Evolutionary conservation across 1,140 invertebrate species (phyloP), one percentile per base, ranked within the genome.

Genomic region (Drosophila auraria): DNA sequence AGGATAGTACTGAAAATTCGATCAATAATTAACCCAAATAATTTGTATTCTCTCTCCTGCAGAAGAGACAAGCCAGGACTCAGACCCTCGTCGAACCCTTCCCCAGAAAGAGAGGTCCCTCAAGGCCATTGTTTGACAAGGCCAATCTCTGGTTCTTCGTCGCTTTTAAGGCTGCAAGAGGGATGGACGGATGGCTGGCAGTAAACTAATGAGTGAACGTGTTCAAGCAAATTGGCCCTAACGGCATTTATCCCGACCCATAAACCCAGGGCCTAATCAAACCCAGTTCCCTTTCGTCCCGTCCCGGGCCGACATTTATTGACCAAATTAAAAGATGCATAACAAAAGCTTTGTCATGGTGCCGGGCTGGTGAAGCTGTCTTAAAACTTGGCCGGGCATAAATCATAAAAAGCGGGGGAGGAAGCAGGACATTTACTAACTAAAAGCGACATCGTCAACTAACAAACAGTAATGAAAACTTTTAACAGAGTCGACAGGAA

Each of bases 291-390:
- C 6, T 30, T 30, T 30, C 27, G 27, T 27, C 17, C 36, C 33
- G 5, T 1, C 6, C 25, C 12, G 44, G 51, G 17, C 42, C 44
- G 75, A 79, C 76, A 79, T 78, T 79, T 79, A 79, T 79, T 79
- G 76, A 79, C 65, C 75, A 79, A 79, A 79, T 79, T 79, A 79
- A 79, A 79, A 79, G 77, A 79, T 76, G 77, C 77, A 79, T 60
- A 79, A 79, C 76, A 79, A 79, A 72, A 42, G 76, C 77, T 72
- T 72, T 79, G 66, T 79, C 76, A 79, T 71, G 75, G 57, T 70
- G 54, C 54, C 23, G 54, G 54, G 53, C 20, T 33, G 33, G 12
- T 45, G 58, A 17, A 40, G 44, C 59, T 79, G 64, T 61, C 57
- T 59, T 78, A 63, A 64, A 78, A 79, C 75, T 79, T 79, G 53